Percentiles rank a stretch among this genome's conserved stretches.
phyloP scores from a whole-genome alignment of 2,113 vertebrate genomes.

The Leucoraja erinaceus region DNA sequence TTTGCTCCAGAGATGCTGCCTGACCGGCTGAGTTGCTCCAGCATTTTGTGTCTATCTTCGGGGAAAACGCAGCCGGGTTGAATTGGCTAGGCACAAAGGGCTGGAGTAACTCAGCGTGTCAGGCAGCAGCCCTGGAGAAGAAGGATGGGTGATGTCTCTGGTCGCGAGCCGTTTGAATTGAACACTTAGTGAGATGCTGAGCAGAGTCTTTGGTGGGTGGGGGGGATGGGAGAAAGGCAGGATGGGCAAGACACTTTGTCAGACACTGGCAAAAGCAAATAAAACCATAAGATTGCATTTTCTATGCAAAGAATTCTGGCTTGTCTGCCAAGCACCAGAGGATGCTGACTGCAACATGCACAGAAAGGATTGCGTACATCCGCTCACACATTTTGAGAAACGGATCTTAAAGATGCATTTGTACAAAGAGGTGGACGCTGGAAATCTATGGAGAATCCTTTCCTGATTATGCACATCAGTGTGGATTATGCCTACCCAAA shows the following conservation, averaged over 20 bases:
- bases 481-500: not conserved
- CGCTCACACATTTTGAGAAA: too few species aligned
- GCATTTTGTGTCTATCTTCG: too few species aligned
- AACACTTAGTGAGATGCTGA: not conserved
- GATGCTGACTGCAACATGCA: not conserved
- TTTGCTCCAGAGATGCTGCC: too few species aligned
- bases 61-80: not conserved
- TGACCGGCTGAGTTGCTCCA: too few species aligned
- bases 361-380: not conserved
- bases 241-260: not conserved
- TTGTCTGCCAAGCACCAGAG: not conserved
- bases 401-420: too few species aligned
- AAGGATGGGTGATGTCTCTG: too few species aligned
- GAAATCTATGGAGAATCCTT: not conserved
- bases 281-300: not conserved
- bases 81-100: too few species aligned
- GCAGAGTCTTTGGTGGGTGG: not conserved
- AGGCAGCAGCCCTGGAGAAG: too few species aligned
- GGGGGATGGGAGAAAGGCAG: not conserved
- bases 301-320: not conserved
- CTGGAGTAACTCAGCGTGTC: too few species aligned
- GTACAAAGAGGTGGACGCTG: not conserved
- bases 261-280: not conserved
- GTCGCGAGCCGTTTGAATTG: too few species aligned
- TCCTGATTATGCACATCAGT: too few species aligned